phyloP scores from a whole-genome alignment of 2,113 vertebrate species.

The Nettapus auritus region DNA sequence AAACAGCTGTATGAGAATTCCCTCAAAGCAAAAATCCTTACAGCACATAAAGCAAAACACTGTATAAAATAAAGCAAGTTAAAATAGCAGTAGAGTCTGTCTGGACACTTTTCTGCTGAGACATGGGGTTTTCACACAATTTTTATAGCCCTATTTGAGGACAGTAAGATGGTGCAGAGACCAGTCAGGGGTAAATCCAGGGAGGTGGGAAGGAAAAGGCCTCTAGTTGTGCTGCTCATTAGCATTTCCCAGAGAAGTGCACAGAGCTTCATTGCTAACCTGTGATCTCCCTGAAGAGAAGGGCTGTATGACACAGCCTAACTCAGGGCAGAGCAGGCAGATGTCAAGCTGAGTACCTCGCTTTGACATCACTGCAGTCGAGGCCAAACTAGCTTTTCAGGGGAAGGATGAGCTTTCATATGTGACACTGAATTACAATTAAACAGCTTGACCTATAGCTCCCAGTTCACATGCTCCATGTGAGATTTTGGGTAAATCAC shows the following conservation, averaged over 20 bases:
- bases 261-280: neutral
- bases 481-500: neutral
- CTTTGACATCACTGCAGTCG: neutral
- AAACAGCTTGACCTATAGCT: neutral
- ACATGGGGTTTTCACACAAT: neutral
- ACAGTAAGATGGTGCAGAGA: rapidly evolving
- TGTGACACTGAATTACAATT: neutral
- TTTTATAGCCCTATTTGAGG: neutral
- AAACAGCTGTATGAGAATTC: neutral
- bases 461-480: neutral
- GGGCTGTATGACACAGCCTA: neutral
- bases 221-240: neutral
- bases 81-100: neutral
- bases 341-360: neutral
- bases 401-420: neutral
- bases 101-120: neutral
- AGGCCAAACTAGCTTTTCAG: neutral
- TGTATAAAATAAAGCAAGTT: neutral
- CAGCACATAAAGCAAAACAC: neutral
- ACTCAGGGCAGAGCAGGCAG: neutral
- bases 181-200: neutral
- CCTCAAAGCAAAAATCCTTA: neutral
- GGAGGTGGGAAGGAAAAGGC: neutral
- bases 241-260: neutral
- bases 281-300: neutral